Base-by-base conservation (phyloP, 2,797 vertebrate species). In the Acanthurus lineatus region DNA sequence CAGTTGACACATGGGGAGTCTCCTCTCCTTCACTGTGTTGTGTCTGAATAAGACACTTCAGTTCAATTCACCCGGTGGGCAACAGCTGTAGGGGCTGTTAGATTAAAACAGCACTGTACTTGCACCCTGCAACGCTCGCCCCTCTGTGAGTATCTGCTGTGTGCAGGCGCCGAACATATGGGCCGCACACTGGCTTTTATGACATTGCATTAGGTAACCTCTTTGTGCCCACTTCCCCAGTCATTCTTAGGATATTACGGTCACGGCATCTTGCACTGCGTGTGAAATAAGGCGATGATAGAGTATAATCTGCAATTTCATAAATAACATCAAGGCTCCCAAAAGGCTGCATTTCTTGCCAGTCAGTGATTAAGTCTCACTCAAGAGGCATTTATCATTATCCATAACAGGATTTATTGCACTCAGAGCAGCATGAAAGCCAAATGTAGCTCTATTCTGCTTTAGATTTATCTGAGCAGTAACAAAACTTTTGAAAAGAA, bases 61-160 rank as follows among this genome's bases (percentile, higher is more conserved):
- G 73, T 54, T 35, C 60, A 69, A 61, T 80, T 85, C 79, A 83
- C 76, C 76, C 70, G 79, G 81, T 80, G 80, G 73, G 66, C 52
- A 83, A 79, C 83, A 86, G 79, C 89, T 89, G 85, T 85, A 83
- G 76, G 69, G 61, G 71, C 69, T 60, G 69, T 90, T 92, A 92
- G 86, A 92, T 90, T 86, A 85, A 85, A 80, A 69, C 69, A 61
- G 47, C 79, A 61, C 73, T 49, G 61, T 19, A 11, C 70, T 9
- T 35, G 44, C 62, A 40, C 32, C 44, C 17, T 47, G 73, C 64
- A n/a, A 45, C 56, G 59, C 22, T 15, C 0, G 12, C 22, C 25
- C 12, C 11, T 67, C 66, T 59, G 22, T 58, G 73, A 73, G 49
- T 67, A 56, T 66, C 64, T 63, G 73, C 53, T 10, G n/a, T 45